Evolutionary conservation across 2,113 vertebrate genomes (phyloP).

Genomic region (Taxidea taxus): DNA sequence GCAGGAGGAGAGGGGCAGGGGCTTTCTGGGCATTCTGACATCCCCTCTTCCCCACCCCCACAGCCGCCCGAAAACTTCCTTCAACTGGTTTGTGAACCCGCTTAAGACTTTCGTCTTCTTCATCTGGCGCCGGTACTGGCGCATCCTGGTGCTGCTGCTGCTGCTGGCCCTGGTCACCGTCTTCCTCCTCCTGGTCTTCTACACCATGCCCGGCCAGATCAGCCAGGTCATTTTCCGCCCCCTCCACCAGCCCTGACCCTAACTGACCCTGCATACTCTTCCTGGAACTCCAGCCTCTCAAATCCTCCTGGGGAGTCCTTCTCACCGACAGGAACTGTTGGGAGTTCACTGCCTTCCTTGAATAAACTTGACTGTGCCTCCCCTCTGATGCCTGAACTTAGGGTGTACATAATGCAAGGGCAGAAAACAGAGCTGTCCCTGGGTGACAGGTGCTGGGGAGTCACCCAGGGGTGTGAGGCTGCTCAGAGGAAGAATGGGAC

Average conservation of each 20-base stretch:
- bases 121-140: conserved; percentile 94
- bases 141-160: conserved; percentile 88
- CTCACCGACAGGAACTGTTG: too few relatives aligned
- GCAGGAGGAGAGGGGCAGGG: accelerated
- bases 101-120: conserved; percentile 95
- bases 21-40: background rate
- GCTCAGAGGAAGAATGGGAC: background rate
- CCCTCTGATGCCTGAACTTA: background rate
- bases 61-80: conserved; percentile 93
- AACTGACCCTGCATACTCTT: background rate
- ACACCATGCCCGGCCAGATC: conserved; percentile 92
- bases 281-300: background rate
- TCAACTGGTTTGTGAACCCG: conserved; percentile 94
- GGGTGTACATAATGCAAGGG: background rate
- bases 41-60: background rate
- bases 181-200: conserved; percentile 92
- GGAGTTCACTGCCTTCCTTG: background rate
- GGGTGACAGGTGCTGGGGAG: background rate
- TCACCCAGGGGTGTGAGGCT: background rate
- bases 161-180: conserved; percentile 85
- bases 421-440: background rate
- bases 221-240: conserved; percentile 83
- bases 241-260: background rate
- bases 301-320: background rate
- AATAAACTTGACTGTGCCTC: background rate